Base-by-base conservation (phyloP, 1,140 invertebrate species). In the Penaeus japonicus region DNA sequence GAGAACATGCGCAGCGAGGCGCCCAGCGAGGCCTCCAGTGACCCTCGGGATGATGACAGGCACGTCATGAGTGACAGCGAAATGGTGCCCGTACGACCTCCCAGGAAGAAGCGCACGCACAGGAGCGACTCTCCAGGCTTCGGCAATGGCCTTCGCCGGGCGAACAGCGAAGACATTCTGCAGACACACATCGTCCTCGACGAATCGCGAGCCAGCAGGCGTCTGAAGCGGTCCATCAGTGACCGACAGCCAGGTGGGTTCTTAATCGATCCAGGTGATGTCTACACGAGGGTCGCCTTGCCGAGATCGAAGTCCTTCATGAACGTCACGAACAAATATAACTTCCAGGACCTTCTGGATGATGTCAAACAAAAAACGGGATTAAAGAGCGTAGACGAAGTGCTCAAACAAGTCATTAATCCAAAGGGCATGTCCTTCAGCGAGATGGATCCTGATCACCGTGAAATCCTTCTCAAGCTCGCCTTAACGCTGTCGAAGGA, bases 371-470 rank as follows among this genome's bases (percentile, higher is more conserved):
- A 85, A 47, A 90, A 97, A 92, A 96, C 97, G 92, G 96, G 96
- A 90, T 93, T 97, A 35, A 96, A 96, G 91, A 97, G 95, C 81
- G 95, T 97, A 92, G 97, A 98, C 92, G 96, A 97, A 91, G 97
- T 98, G 84, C 94, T 98, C 22, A 95, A 95, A 90, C 95, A 96
- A 90, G 97, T 98, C 91, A 97, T 97, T 89, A 96, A 97, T 93
- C 95, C 96, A 0, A 96, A 97, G 92, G 96, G 97, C 78, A 97
- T 98, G 96, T 97, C 96, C 30, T 98, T 97, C 92, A 97, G 97
- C 93, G 96, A 97, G 90, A 93, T 97, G 77, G 97, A 97, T 92
- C 97, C 97, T 4, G 96, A 97, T 59, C 97, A 98, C 92, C 97
- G 97, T 92, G 96, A 97, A 93, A 96, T 97, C 91, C 93, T 97